These are phyloP conservation scores for Neoarius graeffei DNA, from an alignment of 2,113 vertebrate species.

Conservation along the genomic window DNA sequence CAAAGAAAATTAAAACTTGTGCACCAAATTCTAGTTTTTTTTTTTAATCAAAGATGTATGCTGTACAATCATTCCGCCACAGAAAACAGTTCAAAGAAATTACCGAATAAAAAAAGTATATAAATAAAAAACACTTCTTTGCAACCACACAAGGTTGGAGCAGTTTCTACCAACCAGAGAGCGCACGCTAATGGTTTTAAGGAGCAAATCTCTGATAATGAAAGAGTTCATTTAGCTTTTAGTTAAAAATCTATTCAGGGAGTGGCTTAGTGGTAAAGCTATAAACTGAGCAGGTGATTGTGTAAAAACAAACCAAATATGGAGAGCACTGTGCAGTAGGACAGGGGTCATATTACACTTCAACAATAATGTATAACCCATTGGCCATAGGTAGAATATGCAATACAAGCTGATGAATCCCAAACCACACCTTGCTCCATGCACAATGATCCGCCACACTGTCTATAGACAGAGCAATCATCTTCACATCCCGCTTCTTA, in stretches of 20 bases:
- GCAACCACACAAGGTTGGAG: not conserved
- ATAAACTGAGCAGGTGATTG: not conserved
- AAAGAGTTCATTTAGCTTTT: not conserved
- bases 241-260: not conserved
- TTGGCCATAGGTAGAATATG: too few species aligned
- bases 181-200: not conserved
- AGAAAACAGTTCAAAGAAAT: too few species aligned
- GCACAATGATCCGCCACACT: conserved; percentile 85
- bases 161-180: not conserved
- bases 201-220: not conserved
- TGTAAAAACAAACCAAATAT: not conserved
- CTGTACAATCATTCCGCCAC: too few species aligned
- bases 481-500: conserved; percentile 85
- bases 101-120: too few species aligned
- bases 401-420: not conserved
- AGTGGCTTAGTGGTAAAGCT: not conserved
- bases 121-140: not conserved
- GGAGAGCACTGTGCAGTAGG: not conserved
- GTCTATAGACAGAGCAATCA: conserved; percentile 95
- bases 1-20: too few species aligned
- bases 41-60: too few species aligned
- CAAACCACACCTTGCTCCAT: conserved; percentile 86
- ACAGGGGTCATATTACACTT: not conserved
- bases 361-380: not conserved
- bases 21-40: too few species aligned